Conservation (phyloP, 1,140 invertebrate genomes). For the Probaryconus sp. region DNA sequence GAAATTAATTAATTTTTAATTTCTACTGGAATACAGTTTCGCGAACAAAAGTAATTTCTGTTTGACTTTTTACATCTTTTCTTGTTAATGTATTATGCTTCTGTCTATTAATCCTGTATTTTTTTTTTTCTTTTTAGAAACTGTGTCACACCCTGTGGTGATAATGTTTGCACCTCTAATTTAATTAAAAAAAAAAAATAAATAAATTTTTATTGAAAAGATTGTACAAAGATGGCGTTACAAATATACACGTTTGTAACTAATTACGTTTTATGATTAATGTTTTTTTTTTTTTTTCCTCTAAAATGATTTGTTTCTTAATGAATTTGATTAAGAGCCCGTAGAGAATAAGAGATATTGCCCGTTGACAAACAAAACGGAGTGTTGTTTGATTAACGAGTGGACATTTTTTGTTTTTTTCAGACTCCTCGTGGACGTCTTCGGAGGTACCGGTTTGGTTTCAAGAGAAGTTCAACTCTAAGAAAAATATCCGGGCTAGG, state of each 20-base stretch:
- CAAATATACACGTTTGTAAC: conserved; percentile 53
- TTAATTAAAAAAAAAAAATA: no score
- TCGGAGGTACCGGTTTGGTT: conserved; percentile 58
- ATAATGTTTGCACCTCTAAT: no score
- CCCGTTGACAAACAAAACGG: no score
- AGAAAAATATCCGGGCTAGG: conserved; percentile 62
- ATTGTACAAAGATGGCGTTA: conserved; percentile 46
- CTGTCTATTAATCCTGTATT: no score
- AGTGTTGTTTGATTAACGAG: conserved; percentile 49
- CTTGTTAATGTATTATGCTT: no score
- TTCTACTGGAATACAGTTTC: no score
- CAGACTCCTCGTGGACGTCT: conserved; percentile 64
- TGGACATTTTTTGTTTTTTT: conserved; percentile 59
- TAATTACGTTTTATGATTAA: conserved; percentile 12
- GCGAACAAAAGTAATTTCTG: no score
- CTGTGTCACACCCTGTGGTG: no score
- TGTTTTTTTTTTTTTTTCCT: conserved; percentile 1
- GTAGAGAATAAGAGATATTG: not conserved
- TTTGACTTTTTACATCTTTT: no score
- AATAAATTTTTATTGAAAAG: no score
- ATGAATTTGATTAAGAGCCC: not conserved
- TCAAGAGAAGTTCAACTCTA: conserved; percentile 56
- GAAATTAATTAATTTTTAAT: no score
- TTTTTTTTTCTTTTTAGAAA: no score
- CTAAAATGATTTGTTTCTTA: not conserved